Evolutionary conservation across 2,888 invertebrate species (phyloP), one percentile per base, ranked within the genome.

Genomic region (Pelosia muscerda): DNA sequence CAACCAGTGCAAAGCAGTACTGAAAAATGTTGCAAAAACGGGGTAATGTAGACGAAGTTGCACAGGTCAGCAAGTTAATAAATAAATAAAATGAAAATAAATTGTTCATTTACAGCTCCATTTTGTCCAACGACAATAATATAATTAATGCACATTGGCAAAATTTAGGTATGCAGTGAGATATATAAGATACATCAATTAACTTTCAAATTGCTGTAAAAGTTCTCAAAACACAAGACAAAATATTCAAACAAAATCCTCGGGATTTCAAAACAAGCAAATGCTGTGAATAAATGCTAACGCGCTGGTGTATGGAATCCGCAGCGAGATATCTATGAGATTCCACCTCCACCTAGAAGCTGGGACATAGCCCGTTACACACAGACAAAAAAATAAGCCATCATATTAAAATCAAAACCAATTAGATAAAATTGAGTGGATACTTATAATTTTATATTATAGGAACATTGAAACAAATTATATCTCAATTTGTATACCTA

Each of bases 261-360:
- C 53, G 64, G 75, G 74, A 82, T 85, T 74, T 76, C 73, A 75
- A 82, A 83, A 81, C 73, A 82, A 81, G 79, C 81, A 79, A 88
- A 88, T 89, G 86, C 86, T 88, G 86, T 85, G 86, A 90, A 91
- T 90, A 88, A 84, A 87, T 84, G 76, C 71, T 81, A 87, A 85
- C 86, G 75, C 74, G 53, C 60, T 74, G 66, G 88, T 86, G 84
- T 87, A 86, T 84, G 89, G 90, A 91, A 91, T 90, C 84, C 83
- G 83, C 87, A 75, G 81, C 82, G 82, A 86, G 88, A 88, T 91
- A 90, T 91, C 88, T 88, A 88, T 84, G 89, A 89, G 88, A 92
- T 92, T 92, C 89, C 90, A 73, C 81, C 78, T 84, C 76, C 76
- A 78, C 81, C 49, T 74, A 77, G 73, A 77, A 76, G 74, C 76